phyloP scores from a whole-genome alignment of 2,797 vertebrate species.

The Alca torda region DNA sequence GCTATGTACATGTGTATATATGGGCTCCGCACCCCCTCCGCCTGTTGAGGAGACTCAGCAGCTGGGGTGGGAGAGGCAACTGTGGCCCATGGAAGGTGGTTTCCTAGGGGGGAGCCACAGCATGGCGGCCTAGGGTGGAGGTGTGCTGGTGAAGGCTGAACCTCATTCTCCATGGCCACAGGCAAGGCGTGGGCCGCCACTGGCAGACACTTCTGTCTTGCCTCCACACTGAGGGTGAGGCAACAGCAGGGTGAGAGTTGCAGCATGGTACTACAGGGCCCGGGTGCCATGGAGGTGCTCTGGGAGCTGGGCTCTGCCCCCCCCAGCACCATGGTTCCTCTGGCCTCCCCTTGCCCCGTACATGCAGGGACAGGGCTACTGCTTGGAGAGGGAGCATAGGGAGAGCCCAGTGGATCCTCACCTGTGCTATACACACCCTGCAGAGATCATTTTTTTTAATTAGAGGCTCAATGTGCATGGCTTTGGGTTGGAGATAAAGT shows the following conservation, averaged over 20 bases:
- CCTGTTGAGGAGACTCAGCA: not conserved
- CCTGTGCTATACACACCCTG: not conserved
- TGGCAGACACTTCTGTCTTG: not conserved
- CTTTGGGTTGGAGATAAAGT: not conserved
- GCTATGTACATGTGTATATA: rapidly evolving
- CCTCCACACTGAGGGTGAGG: not conserved
- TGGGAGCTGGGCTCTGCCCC: not conserved
- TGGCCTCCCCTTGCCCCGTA: rapidly evolving
- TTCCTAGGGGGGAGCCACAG: not conserved
- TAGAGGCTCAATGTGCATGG: rapidly evolving
- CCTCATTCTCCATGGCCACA: not conserved
- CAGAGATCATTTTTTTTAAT: not conserved
- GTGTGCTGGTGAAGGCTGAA: not conserved
- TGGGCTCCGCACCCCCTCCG: rapidly evolving
- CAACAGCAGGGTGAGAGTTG: not conserved
- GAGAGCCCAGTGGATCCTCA: not conserved
- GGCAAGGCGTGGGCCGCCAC: not conserved
- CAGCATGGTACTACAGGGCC: not conserved
- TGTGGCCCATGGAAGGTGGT: not conserved
- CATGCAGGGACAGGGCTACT: not conserved
- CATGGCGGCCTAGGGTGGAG: too few relatives aligned
- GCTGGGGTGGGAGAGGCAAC: rapidly evolving
- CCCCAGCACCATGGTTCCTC: not conserved
- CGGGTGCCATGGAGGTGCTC: not conserved
- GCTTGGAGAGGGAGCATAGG: not conserved